Evolutionary conservation across 2,888 invertebrate genomes (phyloP).

Genomic region (Thysanoteuthis rhombus): DNA sequence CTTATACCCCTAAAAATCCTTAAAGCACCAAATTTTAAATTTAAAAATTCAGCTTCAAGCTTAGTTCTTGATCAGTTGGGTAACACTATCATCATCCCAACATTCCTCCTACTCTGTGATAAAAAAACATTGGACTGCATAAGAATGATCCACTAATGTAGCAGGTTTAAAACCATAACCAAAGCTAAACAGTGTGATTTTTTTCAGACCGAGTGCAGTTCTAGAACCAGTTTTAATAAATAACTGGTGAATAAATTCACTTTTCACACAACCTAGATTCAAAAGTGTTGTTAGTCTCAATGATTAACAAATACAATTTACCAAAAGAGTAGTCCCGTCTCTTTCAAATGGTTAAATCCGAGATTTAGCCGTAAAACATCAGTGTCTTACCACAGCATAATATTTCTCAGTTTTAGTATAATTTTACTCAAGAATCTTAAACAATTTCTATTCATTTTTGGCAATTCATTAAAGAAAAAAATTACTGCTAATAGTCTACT

Average conservation of each 20-base stretch:
- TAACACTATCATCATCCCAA: background rate
- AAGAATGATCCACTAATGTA: background rate
- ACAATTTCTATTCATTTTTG: background rate
- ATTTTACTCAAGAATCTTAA: background rate
- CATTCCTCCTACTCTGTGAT: background rate
- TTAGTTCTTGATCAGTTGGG: background rate
- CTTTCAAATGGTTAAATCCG: background rate
- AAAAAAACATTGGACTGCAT: background rate
- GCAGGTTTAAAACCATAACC: background rate
- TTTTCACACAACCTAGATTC: background rate
- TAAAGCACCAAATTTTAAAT: background rate
- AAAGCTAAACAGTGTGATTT: background rate
- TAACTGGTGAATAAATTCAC: background rate
- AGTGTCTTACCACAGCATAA: background rate
- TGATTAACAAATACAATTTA: background rate
- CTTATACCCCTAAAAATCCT: background rate
- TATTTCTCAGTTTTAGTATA: background rate
- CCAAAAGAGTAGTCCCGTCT: background rate
- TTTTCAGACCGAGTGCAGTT: background rate
- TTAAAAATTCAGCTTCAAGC: background rate
- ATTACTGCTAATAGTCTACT: background rate
- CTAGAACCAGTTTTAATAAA: background rate
- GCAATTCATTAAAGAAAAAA: background rate
- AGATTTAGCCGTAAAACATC: background rate
- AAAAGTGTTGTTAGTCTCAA: background rate